Base-by-base conservation (phyloP, 2,113 vertebrate species). In the Carlito syrichta region DNA sequence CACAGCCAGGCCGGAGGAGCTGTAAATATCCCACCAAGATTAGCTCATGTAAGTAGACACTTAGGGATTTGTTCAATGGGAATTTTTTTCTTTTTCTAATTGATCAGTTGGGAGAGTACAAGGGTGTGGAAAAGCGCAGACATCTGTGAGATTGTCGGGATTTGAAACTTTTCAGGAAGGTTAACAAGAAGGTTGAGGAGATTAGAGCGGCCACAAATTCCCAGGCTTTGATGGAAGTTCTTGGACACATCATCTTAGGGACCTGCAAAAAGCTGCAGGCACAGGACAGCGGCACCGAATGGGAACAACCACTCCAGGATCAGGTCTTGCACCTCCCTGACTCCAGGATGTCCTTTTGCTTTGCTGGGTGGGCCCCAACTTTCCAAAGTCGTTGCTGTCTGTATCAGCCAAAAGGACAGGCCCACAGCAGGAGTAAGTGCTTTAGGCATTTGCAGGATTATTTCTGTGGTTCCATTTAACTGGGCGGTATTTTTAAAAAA, bases 381-480 rank as follows among this genome's bases (percentile, higher is more conserved):
- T 66, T 30, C 60, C n/a, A 0, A 6, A 40, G 73, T 6, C 0
- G 5, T 2, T n/a, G 30, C 48, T 5, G 2, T 16, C 9, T 0
- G 3, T 1, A 32, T 32, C 3, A 43, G 4, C 2, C 19, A 13
- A 20, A 17, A 11, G 50, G 17, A 16, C 54, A 10, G 63, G 30
- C 17, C 12, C 20, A 0, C 1, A 8, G n/a, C 19, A 0, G 2
- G 22, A 60, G 13, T 2, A 2, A 43, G 1, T 1, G 3, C 0
- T 6, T 4, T 11, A 22, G 38, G 1, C 19, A 4, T 32, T 16
- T 30, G 0, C 5, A 17, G 40, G 45, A 2, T 60, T 48, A 40
- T 45, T 30, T 60, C 27, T 58, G 16, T 3, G 12, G 6, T 27
- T 63, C 22, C 10, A 1, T 68, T 68, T 62, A 22, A 27, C 3